phyloP scores from a whole-genome alignment of 1,140 invertebrate genomes.

The Cyclina sinensis region DNA sequence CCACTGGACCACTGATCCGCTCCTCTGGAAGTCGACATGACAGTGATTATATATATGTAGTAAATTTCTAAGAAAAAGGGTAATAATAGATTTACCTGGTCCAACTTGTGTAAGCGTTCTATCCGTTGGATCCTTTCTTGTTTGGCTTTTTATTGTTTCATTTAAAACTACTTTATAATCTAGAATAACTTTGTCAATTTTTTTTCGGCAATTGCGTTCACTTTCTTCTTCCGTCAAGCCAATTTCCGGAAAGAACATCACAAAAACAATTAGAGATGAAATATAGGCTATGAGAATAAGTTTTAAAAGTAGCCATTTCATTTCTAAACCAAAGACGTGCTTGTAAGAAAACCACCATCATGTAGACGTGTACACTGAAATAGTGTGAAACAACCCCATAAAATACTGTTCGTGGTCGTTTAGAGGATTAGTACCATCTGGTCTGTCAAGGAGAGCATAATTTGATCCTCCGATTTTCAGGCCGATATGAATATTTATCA shows the following conservation, averaged over 20 bases:
- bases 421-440: conserved; percentile 8
- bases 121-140: background rate
- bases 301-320: conserved; percentile 36
- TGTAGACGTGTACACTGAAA: background rate
- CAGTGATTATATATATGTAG: no score
- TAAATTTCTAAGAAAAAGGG: no score
- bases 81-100: conserved; percentile 47
- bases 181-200: background rate
- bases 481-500: no score
- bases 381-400: no score
- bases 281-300: conserved; percentile 3
- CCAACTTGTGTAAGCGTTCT: background rate
- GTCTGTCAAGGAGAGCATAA: background rate
- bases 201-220: background rate
- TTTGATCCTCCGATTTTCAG: no score
- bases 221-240: background rate
- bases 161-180: background rate
- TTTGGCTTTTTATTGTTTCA: background rate
- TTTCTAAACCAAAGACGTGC: background rate
- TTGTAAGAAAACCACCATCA: background rate
- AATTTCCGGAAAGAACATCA: conserved; percentile 2
- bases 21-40: no score
- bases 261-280: background rate
- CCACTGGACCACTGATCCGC: no score
- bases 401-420: background rate